Percentiles rank a stretch among this genome's conserved stretches.
Evolutionary conservation across 2,888 invertebrate genomes (phyloP).

Genomic region (Leptopilina drosophilae): DNA sequence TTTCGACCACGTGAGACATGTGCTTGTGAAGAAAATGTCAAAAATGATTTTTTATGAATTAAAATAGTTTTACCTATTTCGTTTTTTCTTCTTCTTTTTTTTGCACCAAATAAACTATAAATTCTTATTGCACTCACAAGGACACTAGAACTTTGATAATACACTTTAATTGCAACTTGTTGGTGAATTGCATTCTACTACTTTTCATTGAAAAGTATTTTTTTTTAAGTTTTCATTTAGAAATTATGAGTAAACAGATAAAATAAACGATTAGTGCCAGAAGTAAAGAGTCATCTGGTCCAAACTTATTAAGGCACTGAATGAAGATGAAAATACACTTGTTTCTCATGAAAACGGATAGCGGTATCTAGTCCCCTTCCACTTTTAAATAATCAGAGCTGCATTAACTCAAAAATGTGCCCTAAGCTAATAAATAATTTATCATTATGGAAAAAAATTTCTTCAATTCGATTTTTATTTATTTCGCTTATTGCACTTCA

Average conservation of each 20-base stretch:
- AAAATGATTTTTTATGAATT: too few species aligned
- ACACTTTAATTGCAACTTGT: not conserved
- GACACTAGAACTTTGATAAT: slow-evolving; percentile 13
- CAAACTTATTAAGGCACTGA: slow-evolving; percentile 14
- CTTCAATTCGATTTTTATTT: too few species aligned
- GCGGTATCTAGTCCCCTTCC: slow-evolving; percentile 18
- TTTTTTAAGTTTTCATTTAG: not conserved
- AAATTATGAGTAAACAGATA: not conserved
- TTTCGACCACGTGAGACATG: too few species aligned
- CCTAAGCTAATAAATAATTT: not conserved
- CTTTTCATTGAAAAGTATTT: not conserved
- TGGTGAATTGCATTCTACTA: not conserved
- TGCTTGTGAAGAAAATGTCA: too few species aligned
- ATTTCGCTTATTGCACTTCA: too few species aligned
- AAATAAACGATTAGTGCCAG: not conserved
- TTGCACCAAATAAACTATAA: not conserved
- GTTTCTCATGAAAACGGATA: slow-evolving; percentile 22
- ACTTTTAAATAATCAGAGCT: slow-evolving; percentile 7
- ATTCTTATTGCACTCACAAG: not conserved
- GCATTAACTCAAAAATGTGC: slow-evolving; percentile 11
- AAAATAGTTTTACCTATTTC: not conserved
- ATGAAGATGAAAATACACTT: slow-evolving; percentile 28
- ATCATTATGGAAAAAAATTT: too few species aligned
- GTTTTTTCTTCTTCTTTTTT: too few species aligned
- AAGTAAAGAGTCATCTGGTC: not conserved